Percentiles rank a stretch among this genome's conserved stretches.
Conservation (phyloP, 2,888 invertebrate species). For the Tuta absoluta region DNA sequence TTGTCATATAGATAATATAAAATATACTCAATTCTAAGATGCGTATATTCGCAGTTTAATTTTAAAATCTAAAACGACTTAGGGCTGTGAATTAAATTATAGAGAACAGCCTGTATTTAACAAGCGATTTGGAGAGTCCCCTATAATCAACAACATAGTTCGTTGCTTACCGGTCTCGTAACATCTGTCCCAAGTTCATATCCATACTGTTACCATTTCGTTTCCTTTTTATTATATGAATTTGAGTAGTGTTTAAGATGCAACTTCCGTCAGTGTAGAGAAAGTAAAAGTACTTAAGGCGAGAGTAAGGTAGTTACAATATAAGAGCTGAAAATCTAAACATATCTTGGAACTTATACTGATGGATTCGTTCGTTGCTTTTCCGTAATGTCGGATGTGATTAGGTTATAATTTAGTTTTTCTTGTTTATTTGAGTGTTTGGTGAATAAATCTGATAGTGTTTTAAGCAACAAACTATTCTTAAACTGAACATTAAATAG, state of each 20-base stretch:
- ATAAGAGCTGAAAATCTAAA: too few relatives aligned
- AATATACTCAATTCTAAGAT: not conserved
- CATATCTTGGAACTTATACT: too few relatives aligned
- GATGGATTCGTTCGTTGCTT: too few relatives aligned
- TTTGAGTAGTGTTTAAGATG: conserved; percentile 32
- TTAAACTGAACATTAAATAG: too few relatives aligned
- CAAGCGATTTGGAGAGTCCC: conserved; percentile 36
- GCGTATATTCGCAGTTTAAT: too few relatives aligned
- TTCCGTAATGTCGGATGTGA: too few relatives aligned
- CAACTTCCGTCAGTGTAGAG: conserved; percentile 57
- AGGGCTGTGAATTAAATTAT: not conserved
- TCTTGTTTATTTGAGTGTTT: too few relatives aligned
- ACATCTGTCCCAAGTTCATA: conserved; percentile 62
- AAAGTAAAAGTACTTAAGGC: conserved; percentile 47
- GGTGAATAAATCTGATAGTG: too few relatives aligned
- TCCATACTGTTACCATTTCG: conserved; percentile 29
- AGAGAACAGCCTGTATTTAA: conserved; percentile 49
- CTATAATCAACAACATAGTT: conserved; percentile 43
- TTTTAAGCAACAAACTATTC: too few relatives aligned
- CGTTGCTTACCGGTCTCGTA: conserved; percentile 63
- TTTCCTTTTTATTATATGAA: not conserved
- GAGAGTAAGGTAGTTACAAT: too few relatives aligned
- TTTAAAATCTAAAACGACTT: not conserved
- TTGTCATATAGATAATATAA: not conserved
- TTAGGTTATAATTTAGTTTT: too few relatives aligned